Evolutionary conservation across 1,140 invertebrate species (phyloP).

Genomic region (Venturia canescens): DNA sequence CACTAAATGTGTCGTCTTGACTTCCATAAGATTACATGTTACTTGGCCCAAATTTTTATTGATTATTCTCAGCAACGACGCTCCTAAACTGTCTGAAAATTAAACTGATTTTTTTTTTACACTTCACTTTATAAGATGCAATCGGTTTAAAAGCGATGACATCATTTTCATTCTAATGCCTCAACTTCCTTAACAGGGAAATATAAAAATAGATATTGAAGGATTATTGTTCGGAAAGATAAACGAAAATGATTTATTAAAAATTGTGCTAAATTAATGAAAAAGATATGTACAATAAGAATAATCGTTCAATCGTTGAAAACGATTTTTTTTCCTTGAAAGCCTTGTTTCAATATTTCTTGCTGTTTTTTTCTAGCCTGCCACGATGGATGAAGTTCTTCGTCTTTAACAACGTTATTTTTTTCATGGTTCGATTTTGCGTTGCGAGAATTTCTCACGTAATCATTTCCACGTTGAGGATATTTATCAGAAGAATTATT

Average conservation of each 20-base stretch:
- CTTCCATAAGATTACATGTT: no score
- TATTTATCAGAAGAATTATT: not conserved
- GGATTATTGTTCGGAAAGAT: no score
- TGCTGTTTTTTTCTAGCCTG: constrained; percentile 71
- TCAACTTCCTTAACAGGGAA: no score
- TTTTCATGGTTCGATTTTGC: constrained; percentile 20
- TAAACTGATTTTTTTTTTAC: no score
- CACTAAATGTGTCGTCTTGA: no score
- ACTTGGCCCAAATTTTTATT: no score
- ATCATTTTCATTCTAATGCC: no score
- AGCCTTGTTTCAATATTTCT: constrained; percentile 64
- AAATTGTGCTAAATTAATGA: constrained; percentile 20
- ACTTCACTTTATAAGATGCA: no score
- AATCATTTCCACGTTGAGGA: constrained; percentile 15
- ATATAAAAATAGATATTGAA: no score
- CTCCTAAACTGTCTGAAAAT: no score
- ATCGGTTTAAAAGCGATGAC: no score
- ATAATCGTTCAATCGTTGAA: constrained; percentile 59
- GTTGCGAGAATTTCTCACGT: constrained; percentile 47
- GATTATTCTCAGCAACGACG: no score
- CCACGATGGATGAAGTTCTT: constrained; percentile 75
- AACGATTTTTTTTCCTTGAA: constrained; percentile 71
- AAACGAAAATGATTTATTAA: not conserved
- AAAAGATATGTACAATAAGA: constrained; percentile 13
- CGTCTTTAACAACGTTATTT: constrained; percentile 13